Percentiles rank a stretch among this genome's conserved stretches.
phyloP scores from a whole-genome alignment of 1,140 invertebrate species.

The Cylas formicarius region DNA sequence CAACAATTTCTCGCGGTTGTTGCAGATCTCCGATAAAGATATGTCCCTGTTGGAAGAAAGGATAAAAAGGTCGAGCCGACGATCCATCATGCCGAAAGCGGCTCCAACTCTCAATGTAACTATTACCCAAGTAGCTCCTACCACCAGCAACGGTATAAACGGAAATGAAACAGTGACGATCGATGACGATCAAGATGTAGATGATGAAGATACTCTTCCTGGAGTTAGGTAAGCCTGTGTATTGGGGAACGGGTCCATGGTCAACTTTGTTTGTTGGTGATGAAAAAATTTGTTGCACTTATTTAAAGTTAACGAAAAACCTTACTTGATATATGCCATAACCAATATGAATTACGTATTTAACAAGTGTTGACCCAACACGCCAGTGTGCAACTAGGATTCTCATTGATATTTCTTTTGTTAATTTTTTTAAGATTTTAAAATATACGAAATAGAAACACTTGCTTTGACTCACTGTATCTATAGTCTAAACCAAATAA shows the following conservation, averaged over 20 bases:
- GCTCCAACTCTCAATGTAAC: constrained; percentile 5
- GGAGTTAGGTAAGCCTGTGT: constrained; percentile 27
- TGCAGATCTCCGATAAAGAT: constrained; percentile 88
- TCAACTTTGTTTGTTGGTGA: neutral
- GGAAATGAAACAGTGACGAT: constrained; percentile 5
- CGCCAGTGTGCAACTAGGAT: too few relatives aligned
- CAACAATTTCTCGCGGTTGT: constrained; percentile 2
- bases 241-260: neutral
- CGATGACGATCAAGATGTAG: constrained; percentile 19
- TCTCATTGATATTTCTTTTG: too few relatives aligned
- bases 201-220: constrained; percentile 27
- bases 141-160: constrained; percentile 7
- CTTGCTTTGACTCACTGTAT: too few relatives aligned
- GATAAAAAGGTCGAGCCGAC: constrained; percentile 78
- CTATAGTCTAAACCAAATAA: too few relatives aligned
- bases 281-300: neutral
- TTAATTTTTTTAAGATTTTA: too few relatives aligned
- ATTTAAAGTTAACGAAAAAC: neutral
- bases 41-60: constrained; percentile 88
- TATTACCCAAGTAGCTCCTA: constrained; percentile 3
- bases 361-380: too few relatives aligned
- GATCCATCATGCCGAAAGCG: constrained; percentile 18
- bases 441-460: too few relatives aligned
- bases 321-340: constrained; percentile 1
- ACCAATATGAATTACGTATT: too few relatives aligned